Evolutionary conservation across 2,888 invertebrate species (phyloP).

Genomic region (Emesis russula): DNA sequence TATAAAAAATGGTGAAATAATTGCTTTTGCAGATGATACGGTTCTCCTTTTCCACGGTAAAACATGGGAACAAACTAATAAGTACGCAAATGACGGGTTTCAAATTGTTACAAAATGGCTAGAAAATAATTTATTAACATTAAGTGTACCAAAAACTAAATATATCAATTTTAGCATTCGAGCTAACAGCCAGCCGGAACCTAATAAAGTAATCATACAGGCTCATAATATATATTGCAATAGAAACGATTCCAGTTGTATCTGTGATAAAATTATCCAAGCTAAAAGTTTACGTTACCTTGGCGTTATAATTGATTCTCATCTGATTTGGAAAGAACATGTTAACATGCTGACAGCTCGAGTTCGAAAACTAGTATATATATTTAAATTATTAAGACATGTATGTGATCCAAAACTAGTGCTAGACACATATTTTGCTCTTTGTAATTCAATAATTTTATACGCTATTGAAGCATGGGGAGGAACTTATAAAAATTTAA

Average conservation of each 20-base stretch:
- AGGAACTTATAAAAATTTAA: not conserved
- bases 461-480: not conserved
- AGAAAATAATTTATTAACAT: not conserved
- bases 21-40: not conserved
- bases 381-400: not conserved
- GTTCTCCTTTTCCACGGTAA: not conserved
- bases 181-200: not conserved
- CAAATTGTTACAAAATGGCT: not conserved
- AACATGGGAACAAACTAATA: not conserved
- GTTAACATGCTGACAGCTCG: not conserved
- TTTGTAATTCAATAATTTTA: not conserved
- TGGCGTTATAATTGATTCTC: not conserved
- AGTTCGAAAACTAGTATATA: not conserved
- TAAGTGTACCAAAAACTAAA: not conserved
- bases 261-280: not conserved
- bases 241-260: not conserved
- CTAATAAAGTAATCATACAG: not conserved
- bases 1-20: not conserved
- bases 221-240: not conserved
- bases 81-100: not conserved
- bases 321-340: not conserved
- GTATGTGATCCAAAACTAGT: not conserved
- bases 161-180: not conserved
- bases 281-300: not conserved
- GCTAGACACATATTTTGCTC: not conserved